Evolutionary conservation across 2,113 vertebrate species (phyloP), one percentile per base, ranked within the genome.

Genomic region (Poeciliopsis turrubarensis): DNA sequence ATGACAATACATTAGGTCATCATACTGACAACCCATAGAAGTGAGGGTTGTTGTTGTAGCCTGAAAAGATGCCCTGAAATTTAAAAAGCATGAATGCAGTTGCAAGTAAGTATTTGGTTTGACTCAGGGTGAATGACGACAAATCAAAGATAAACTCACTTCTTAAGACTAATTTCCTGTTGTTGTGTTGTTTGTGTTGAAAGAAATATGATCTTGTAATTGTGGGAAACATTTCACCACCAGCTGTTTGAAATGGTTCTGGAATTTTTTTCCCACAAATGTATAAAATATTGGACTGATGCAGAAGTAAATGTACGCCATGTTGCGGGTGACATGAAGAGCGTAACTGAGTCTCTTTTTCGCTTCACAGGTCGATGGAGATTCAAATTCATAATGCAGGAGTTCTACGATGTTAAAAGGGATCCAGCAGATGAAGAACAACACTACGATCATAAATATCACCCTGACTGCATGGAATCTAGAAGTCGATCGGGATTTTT

Each of bases 251-350:
- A 96, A 92, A 74, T 96, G 88, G 70, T 79, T 94, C 71, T 94
- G 94, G 74, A 97, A 97, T 85, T 94, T 94, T 72, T 89, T 94
- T 0, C 96, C 95, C 0, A 96, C 91, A 67, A 97, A 96, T 1
- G 93, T 96, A 1, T 96, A 97, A 72, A 96, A 94, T 11, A 96
- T 51, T 0, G 96, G 96, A 84, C 95, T 96, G 79, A 96, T 41
- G n/a, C 96, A 96, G 68, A 95, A 97, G 87, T 97, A 96, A 0
- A 94, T 73, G 69, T 92, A 89, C n/a, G 95, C 92, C 0, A 96
- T 69, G 60, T 89, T 87, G 13, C 90, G 91, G 0, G 95, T 95
- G 78, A 96, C 31, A 0, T 93, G 90, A 0, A 91, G 34, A 0
- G 88, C 92, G 27, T 94, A 57, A 64, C 78, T 81, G 1, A 91